Evolutionary conservation across 2,888 invertebrate genomes (phyloP).

Genomic region (Carabus problematicus): DNA sequence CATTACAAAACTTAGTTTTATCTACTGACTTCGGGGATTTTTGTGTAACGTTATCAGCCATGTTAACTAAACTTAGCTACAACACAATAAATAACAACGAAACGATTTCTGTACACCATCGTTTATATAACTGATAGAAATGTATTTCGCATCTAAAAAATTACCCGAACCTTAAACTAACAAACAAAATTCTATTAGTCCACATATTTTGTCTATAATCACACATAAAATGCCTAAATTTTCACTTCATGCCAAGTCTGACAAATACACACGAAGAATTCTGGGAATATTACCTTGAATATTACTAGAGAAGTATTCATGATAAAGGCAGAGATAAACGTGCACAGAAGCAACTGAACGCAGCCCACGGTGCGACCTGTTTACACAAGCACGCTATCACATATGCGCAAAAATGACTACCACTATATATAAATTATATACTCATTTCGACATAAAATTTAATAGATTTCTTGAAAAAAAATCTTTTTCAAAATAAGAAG

Average conservation of each 20-base stretch:
- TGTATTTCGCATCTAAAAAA: slow-evolving; percentile 13
- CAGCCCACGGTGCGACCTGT: too few species aligned
- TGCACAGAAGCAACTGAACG: too few species aligned
- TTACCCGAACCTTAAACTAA: slow-evolving; percentile 21
- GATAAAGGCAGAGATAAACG: too few species aligned
- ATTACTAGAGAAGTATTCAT: too few species aligned
- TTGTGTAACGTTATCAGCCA: slow-evolving; percentile 71
- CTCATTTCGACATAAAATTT: too few species aligned
- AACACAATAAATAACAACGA: slow-evolving; percentile 41
- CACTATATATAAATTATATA: not conserved
- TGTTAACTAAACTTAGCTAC: slow-evolving; percentile 63
- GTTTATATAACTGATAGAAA: slow-evolving; percentile 37
- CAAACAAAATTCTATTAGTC: slow-evolving; percentile 24
- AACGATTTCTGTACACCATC: slow-evolving; percentile 36
- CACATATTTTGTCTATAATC: slow-evolving; percentile 27
- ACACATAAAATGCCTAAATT: slow-evolving; percentile 34
- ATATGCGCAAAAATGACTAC: too few species aligned
- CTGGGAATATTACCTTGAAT: slow-evolving; percentile 26
- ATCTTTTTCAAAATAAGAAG: too few species aligned
- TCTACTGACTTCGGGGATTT: slow-evolving; percentile 69
- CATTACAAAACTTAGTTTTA: slow-evolving; percentile 69
- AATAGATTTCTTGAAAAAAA: too few species aligned
- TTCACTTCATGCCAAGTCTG: slow-evolving; percentile 37
- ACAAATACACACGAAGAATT: slow-evolving; percentile 42
- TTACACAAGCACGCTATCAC: too few species aligned